These are phyloP conservation scores for Muschampia plurimacula DNA, from an alignment of 2,888 invertebrate species.

Conservation along the genomic window DNA sequence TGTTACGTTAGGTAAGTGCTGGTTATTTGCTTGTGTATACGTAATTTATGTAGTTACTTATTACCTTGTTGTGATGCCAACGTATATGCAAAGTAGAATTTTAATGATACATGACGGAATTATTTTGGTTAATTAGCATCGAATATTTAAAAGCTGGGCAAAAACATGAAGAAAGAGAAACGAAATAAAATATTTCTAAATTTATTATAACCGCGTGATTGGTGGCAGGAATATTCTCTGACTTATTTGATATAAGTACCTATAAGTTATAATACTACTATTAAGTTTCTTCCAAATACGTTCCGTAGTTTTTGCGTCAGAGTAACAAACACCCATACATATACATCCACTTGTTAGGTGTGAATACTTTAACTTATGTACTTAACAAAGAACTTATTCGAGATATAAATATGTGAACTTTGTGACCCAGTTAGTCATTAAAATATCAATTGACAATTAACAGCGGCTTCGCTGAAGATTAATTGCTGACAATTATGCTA, in stretches of 20 bases:
- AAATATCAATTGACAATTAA: slow-evolving; percentile 27
- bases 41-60: slow-evolving; percentile 21
- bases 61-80: slow-evolving; percentile 22
- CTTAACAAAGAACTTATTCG: background rate
- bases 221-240: too few relatives aligned
- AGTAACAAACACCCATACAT: too few relatives aligned
- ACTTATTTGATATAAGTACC: too few relatives aligned
- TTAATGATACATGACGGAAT: slow-evolving; percentile 30
- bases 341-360: too few relatives aligned
- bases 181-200: background rate
- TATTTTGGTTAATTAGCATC: slow-evolving; percentile 3
- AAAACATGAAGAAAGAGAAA: slow-evolving; percentile 12
- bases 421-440: slow-evolving; percentile 8
- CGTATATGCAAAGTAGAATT: slow-evolving; percentile 27
- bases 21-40: slow-evolving; percentile 25
- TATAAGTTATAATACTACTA: too few relatives aligned
- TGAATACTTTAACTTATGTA: too few relatives aligned
- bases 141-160: slow-evolving; percentile 8
- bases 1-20: slow-evolving; percentile 18
- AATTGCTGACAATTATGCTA: slow-evolving; percentile 19
- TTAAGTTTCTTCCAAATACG: too few relatives aligned
- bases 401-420: background rate
- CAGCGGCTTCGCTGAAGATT: background rate
- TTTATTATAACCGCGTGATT: background rate
- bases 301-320: too few relatives aligned